Conservation (phyloP, 2,888 invertebrate species). For the Priocnemis perturbator region DNA sequence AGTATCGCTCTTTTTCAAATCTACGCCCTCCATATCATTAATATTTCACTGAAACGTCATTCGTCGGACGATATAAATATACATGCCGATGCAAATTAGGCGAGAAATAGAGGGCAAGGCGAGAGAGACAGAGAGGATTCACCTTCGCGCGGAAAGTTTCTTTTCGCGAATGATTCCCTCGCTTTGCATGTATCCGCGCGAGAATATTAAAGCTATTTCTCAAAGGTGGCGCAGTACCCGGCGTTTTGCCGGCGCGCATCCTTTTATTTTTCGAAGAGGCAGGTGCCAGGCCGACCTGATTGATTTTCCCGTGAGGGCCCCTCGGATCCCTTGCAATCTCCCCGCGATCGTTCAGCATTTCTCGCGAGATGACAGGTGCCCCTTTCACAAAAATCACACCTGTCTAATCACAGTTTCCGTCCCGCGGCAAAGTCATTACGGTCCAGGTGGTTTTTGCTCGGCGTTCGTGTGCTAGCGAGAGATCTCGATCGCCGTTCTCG, state of each 20-base stretch:
- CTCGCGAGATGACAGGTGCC: conserved; percentile 34
- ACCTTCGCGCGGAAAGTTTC: no score
- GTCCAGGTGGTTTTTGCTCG: conserved; percentile 10
- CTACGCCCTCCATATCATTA: no score
- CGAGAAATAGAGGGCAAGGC: no score
- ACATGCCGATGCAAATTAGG: no score
- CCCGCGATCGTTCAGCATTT: conserved; percentile 25
- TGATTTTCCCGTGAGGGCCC: conserved; percentile 34
- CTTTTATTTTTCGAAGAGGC: conserved; percentile 23
- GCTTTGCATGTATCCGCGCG: no score
- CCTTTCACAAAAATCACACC: conserved; percentile 31
- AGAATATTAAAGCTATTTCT: no score
- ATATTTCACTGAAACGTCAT: no score
- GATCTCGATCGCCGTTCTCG: neutral
- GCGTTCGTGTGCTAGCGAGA: neutral
- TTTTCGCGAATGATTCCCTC: no score
- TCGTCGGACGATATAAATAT: no score
- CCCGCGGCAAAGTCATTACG: conserved; percentile 20
- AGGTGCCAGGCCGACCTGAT: conserved; percentile 36
- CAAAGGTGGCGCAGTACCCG: no score
- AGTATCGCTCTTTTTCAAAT: no score
- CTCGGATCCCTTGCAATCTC: conserved; percentile 30
- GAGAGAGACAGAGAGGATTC: no score
- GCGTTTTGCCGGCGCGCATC: conserved; percentile 2
- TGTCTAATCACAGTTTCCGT: conserved; percentile 36